These are phyloP conservation scores for Indicator maculatus DNA, from an alignment of 2,113 vertebrate species.

Conservation along the genomic window DNA sequence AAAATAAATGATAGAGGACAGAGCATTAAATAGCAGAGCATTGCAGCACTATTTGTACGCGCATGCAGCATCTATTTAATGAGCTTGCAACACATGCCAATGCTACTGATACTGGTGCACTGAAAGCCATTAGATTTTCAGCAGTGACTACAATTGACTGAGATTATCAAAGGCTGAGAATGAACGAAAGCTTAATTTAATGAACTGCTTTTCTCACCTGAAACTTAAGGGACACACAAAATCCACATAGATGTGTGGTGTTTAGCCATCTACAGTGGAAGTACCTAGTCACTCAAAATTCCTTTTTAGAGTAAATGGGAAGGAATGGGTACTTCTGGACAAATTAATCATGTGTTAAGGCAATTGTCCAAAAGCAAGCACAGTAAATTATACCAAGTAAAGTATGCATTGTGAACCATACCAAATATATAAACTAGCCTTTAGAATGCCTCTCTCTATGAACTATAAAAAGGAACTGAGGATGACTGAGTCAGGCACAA, in stretches of 20 bases:
- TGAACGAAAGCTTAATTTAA: neutral
- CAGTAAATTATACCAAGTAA: neutral
- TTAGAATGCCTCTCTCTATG: neutral
- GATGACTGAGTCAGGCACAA: neutral
- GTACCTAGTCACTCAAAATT: neutral
- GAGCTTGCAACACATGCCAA: conserved; percentile 18
- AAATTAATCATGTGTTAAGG: neutral
- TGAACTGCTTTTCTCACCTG: neutral
- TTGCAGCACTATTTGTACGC: neutral
- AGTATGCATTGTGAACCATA: neutral
- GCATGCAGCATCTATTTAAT: conserved; percentile 26
- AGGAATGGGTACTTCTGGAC: neutral
- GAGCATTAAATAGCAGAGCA: conserved; percentile 22
- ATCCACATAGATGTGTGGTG: neutral
- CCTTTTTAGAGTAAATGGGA: neutral
- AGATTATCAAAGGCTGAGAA: neutral
- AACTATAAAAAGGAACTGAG: neutral
- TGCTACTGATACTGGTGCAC: neutral
- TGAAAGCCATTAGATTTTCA: conserved; percentile 21
- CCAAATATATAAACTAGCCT: neutral
- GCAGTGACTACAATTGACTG: neutral
- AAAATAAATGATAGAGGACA: neutral
- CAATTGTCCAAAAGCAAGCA: neutral
- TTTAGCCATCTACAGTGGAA: neutral
- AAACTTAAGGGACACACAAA: neutral